Conservation (phyloP, 2,797 vertebrate genomes). For the Delichon dasypus region DNA sequence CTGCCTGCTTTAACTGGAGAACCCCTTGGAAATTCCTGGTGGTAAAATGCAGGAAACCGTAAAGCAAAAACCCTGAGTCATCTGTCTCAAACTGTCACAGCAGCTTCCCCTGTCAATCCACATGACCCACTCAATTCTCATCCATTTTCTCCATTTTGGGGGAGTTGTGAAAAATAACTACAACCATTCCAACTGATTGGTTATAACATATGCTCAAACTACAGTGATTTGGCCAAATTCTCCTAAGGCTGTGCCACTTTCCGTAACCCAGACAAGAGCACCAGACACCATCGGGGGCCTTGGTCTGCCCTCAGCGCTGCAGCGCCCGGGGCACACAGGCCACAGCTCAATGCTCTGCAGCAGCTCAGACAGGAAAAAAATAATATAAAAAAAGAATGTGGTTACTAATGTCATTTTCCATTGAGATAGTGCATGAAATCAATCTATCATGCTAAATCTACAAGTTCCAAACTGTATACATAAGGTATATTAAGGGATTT, state of each 20-base stretch:
- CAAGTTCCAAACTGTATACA: conserved; percentile 30
- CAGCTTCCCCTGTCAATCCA: conserved; percentile 34
- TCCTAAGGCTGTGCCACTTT: not conserved
- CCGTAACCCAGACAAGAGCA: not conserved
- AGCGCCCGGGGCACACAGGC: not conserved
- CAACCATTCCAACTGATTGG: not conserved
- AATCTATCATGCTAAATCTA: conserved; percentile 42
- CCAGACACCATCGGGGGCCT: not conserved
- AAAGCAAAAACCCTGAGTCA: conserved; percentile 11
- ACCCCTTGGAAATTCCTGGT: conserved; percentile 14
- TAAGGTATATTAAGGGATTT: conserved; percentile 50
- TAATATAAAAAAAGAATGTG: not conserved
- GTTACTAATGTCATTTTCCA: conserved; percentile 35
- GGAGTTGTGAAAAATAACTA: conserved; percentile 42
- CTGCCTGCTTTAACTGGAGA: not conserved
- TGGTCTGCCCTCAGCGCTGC: not conserved
- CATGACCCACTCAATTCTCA: conserved; percentile 22
- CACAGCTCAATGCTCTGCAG: not conserved
- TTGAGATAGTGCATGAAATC: conserved; percentile 4
- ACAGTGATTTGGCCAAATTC: not conserved
- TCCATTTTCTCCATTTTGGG: conserved; percentile 18
- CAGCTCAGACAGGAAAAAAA: not conserved
- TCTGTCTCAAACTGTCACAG: conserved; percentile 27
- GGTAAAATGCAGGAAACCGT: not conserved
- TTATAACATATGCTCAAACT: not conserved